Evolutionary conservation across 2,797 vertebrate species (phyloP).

Genomic region (Hylomyscus alleni): DNA sequence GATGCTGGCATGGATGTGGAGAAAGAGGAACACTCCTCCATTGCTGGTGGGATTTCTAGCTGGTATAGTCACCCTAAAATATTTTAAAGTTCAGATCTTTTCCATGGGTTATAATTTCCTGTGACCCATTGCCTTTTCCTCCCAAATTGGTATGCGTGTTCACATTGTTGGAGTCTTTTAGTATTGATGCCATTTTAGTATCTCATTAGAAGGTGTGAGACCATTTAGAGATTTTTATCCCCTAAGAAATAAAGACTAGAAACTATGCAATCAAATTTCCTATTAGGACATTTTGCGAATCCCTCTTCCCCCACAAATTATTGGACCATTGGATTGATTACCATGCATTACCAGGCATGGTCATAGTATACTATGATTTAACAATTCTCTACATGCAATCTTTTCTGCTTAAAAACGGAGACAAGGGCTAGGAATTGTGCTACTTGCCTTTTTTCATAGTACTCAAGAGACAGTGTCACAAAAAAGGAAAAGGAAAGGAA

Average conservation of each 20-base stretch:
- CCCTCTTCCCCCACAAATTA: conserved; percentile 55
- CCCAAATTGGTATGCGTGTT: background rate
- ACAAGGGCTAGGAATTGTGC: background rate
- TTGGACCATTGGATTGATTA: conserved; percentile 1
- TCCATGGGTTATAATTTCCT: background rate
- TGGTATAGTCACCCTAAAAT: background rate
- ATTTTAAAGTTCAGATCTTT: conserved; percentile 52
- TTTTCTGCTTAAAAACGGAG: conserved; percentile 61
- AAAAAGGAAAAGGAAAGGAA: background rate
- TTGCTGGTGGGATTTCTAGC: too few relatives aligned
- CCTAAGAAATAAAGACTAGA: conserved; percentile 66
- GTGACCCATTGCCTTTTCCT: conserved; percentile 21
- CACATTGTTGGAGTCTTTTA: conserved; percentile 30
- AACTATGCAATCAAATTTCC: conserved; percentile 51
- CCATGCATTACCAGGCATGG: background rate
- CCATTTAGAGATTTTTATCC: conserved; percentile 57
- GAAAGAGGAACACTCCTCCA: too few relatives aligned
- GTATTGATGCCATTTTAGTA: conserved; percentile 51
- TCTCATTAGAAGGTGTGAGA: conserved; percentile 48
- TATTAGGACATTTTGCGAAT: conserved; percentile 53
- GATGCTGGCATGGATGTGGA: too few relatives aligned
- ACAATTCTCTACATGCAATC: conserved; percentile 20
- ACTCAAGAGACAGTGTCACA: background rate
- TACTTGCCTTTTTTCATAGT: background rate
- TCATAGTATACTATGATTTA: conserved; percentile 11